Evolutionary conservation across 2,888 invertebrate genomes (phyloP), one percentile per base, ranked within the genome.

Genomic region (Hermodice carunculata): DNA sequence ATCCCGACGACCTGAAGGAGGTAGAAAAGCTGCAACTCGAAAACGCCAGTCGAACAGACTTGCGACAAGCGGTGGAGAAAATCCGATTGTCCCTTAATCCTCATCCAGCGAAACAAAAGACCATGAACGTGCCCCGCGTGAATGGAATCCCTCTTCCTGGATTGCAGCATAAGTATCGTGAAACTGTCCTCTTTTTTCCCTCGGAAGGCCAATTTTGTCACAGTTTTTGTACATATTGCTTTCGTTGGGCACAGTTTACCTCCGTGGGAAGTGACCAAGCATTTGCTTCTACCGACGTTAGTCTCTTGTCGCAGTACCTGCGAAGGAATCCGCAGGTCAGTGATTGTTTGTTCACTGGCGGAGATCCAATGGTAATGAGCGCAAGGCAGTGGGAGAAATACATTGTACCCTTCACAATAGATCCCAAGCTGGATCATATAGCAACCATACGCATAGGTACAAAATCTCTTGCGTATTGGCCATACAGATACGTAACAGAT

Each of bases 161-260:
- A 3, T 48, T 62, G 62, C 62, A 62, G 37, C 62, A 62, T 48
- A 62, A 62, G 37, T 62, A 62, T 28, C 42, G 56, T 2, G 62
- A 62, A 37, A 62, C 62, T 5, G 44, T 53, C 26, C 46, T 62
- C 6, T 62, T 62, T 48, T 62, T 62, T 31, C 62, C 62, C 6
- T 44, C 62, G 2, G 54, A 62, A 48, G 62, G 62, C 31, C 62
- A 62, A 46, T 62, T 56, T 32, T 62, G 62, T 22, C 62, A 62
- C 26, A 46, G 44, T 2, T 62, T 54, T 37, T 62, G 62, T 34
- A 62, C 62, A 8, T 62, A 54, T 48, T 62, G 62, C 54, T 62
- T 62, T 48, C 31, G 62, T 6, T 62, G 62, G 62, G 62, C 62
- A 5, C 62, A 62, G 56, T 62, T 62, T n/a, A 59, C 59, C 2